Percentiles rank a stretch among this genome's conserved stretches.
Evolutionary conservation across 2,888 invertebrate species (phyloP).

Genomic region (Clunio marinus): DNA sequence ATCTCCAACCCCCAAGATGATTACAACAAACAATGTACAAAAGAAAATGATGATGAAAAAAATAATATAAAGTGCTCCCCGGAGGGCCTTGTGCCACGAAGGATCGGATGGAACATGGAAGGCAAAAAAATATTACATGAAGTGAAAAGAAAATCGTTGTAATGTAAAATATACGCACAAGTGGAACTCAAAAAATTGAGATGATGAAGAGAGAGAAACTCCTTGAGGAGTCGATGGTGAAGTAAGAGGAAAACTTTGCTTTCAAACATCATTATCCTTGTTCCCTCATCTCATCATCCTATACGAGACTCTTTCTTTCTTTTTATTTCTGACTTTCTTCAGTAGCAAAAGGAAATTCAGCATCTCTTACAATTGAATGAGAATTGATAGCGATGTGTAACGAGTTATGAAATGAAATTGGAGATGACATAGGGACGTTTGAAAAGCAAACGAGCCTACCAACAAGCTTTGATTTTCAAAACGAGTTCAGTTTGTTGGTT

Average conservation of each 20-base stretch:
- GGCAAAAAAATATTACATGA: not conserved
- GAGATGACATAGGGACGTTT: not conserved
- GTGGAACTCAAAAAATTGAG: not conserved
- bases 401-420: conserved; percentile 17
- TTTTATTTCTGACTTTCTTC: not conserved
- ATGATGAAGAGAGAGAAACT: conserved; percentile 13
- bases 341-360: conserved; percentile 2
- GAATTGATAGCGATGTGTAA: conserved; percentile 19
- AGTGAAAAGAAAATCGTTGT: not conserved
- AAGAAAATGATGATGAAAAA: conserved; percentile 28
- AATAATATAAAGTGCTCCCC: conserved; percentile 24
- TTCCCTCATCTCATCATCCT: conserved; percentile 30
- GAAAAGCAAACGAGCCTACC: too few relatives aligned
- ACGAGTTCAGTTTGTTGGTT: too few relatives aligned
- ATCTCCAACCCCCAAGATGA: conserved; percentile 23
- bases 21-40: conserved; percentile 28
- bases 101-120: not conserved
- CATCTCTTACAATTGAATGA: conserved; percentile 3
- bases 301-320: too few relatives aligned
- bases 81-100: not conserved
- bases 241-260: not conserved
- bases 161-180: conserved; percentile 24
- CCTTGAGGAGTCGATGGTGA: conserved; percentile 6
- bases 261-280: conserved; percentile 29
- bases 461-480: too few relatives aligned